Percentiles rank a stretch among this genome's conserved stretches.
Evolutionary conservation across 2,797 vertebrate species (phyloP).

Genomic region (Melanotaenia boesemani): DNA sequence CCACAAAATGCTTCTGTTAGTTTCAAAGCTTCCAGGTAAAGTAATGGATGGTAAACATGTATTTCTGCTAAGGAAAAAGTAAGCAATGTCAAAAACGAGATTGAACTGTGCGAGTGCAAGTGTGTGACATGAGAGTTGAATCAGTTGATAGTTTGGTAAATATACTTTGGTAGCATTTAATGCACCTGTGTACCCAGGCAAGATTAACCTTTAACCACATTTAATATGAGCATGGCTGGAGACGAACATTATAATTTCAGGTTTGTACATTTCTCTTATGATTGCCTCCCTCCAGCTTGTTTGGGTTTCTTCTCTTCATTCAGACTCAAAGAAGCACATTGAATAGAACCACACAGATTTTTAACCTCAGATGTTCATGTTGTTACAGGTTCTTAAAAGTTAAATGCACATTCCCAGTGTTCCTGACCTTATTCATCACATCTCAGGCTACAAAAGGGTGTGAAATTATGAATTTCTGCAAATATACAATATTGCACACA

Average conservation of each 20-base stretch:
- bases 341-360: background rate
- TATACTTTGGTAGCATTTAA: background rate
- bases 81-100: too few species aligned
- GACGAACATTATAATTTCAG: background rate
- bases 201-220: too few species aligned
- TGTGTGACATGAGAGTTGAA: too few species aligned
- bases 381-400: background rate
- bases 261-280: background rate
- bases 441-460: background rate
- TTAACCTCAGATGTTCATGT: background rate
- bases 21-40: too few species aligned
- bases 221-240: background rate
- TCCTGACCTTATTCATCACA: background rate
- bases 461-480: background rate
- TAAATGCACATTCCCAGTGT: background rate
- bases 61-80: too few species aligned
- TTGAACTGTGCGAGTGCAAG: too few species aligned
- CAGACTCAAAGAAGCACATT: background rate
- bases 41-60: too few species aligned
- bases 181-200: too few species aligned
- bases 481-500: background rate
- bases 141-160: background rate
- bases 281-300: background rate
- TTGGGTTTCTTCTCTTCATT: background rate
- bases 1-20: too few species aligned